These are phyloP conservation scores for Antheraea pernyi DNA, from an alignment of 1,140 invertebrate genomes.

Conservation along the genomic window DNA sequence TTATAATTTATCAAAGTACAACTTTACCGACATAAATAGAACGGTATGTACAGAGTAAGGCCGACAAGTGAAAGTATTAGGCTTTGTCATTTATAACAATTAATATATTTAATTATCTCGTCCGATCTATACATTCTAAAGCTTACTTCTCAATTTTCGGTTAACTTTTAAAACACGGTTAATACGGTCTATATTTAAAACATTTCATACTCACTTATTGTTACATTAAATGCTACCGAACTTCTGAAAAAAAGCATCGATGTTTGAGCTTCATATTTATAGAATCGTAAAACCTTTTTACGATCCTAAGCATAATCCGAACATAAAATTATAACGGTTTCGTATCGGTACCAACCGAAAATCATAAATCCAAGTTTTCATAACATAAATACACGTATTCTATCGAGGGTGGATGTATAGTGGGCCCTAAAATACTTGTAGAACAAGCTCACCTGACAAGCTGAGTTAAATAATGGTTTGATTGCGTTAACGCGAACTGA, in stretches of 20 bases:
- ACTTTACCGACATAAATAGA: no score
- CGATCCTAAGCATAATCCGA: constrained; percentile 44
- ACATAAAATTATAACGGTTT: constrained; percentile 57
- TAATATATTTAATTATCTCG: no score
- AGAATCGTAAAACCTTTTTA: constrained; percentile 68
- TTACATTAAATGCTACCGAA: background rate
- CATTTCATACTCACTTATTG: background rate
- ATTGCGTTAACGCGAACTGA: constrained; percentile 3
- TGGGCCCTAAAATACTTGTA: constrained; percentile 14
- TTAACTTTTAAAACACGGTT: background rate
- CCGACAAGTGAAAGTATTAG: no score
- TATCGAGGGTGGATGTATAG: constrained; percentile 19
- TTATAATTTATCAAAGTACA: no score
- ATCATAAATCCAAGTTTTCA: constrained; percentile 48
- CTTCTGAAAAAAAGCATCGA: constrained; percentile 20
- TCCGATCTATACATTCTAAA: background rate
- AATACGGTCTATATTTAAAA: background rate
- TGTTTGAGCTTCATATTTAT: constrained; percentile 59
- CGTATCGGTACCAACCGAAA: constrained; percentile 46
- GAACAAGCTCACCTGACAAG: constrained; percentile 9
- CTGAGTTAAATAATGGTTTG: constrained; percentile 10
- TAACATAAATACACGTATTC: constrained; percentile 30
- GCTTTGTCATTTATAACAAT: no score
- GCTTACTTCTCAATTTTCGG: background rate
- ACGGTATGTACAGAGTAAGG: no score